These are phyloP conservation scores for Falcunculus frontatus DNA, from an alignment of 2,113 vertebrate genomes.

Conservation along the genomic window DNA sequence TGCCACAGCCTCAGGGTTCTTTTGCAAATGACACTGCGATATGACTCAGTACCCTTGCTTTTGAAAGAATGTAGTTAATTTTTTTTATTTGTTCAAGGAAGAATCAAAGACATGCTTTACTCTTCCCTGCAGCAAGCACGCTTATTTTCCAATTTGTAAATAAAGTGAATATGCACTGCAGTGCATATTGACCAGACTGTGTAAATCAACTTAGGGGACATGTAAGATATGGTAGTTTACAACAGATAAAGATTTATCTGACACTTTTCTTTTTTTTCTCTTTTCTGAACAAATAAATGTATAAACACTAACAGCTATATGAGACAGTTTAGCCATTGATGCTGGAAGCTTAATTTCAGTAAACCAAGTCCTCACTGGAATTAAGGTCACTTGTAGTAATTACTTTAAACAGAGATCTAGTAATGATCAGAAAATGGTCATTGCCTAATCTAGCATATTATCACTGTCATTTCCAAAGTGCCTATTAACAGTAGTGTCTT, in stretches of 20 bases:
- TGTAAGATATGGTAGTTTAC: not conserved
- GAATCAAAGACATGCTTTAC: not conserved
- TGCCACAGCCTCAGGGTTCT: not conserved
- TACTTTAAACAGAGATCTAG: not conserved
- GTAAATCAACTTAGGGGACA: not conserved
- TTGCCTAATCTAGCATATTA: not conserved
- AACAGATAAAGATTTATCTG: not conserved
- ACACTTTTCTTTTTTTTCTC: not conserved
- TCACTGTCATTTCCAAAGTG: not conserved
- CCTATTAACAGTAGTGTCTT: not conserved
- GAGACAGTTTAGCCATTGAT: not conserved
- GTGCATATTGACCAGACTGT: not conserved
- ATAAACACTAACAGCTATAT: not conserved
- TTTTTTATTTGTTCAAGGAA: constrained; percentile 4
- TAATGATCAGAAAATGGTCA: constrained; percentile 8
- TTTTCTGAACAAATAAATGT: not conserved
- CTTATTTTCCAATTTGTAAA: constrained; percentile 28
- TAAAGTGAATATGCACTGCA: not conserved
- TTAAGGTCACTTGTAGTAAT: not conserved
- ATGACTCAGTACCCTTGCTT: not conserved
- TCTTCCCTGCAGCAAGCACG: not conserved
- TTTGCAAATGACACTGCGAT: not conserved
- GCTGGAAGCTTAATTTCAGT: not conserved
- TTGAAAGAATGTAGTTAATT: not conserved
- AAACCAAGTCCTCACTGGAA: not conserved